These are phyloP conservation scores for Brachystomella parvula DNA, from an alignment of 1,140 invertebrate genomes.

Conservation along the genomic window DNA sequence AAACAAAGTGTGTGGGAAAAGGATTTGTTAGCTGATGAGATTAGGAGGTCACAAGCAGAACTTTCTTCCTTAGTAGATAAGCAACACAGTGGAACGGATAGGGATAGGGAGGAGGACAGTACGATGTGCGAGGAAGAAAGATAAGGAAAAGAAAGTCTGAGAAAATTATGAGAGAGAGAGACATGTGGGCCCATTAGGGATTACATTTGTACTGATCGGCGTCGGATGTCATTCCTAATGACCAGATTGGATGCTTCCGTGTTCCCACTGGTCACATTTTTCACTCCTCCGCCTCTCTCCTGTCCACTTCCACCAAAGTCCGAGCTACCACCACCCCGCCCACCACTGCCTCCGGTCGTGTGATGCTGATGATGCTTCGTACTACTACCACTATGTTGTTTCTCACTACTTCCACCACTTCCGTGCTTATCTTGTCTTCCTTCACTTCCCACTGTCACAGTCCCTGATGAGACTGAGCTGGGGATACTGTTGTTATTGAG, in stretches of 20 bases:
- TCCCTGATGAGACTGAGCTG: not conserved
- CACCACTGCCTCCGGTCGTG: not conserved
- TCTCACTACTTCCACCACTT: not conserved
- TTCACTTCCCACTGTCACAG: not conserved
- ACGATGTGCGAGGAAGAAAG: not conserved
- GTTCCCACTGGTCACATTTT: conserved; percentile 20
- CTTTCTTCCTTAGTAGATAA: not conserved
- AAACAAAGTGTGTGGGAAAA: not conserved
- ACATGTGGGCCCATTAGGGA: conserved; percentile 4
- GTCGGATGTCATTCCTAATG: conserved; percentile 31
- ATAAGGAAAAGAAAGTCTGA: not conserved
- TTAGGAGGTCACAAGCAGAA: not conserved
- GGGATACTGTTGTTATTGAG: conserved; percentile 29
- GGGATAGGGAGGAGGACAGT: not conserved
- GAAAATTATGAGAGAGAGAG: not conserved
- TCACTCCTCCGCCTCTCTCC: conserved; percentile 4
- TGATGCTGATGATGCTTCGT: not conserved
- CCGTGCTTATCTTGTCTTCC: too few relatives aligned
- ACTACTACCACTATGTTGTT: too few relatives aligned
- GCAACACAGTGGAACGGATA: not conserved
- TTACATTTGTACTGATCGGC: conserved; percentile 39
- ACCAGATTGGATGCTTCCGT: conserved; percentile 24
- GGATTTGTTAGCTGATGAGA: too few relatives aligned
- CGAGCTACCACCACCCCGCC: conserved; percentile 2
- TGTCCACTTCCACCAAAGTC: not conserved